Evolutionary conservation across 2,888 invertebrate species (phyloP).

Genomic region (Digitonthophagus gazella): DNA sequence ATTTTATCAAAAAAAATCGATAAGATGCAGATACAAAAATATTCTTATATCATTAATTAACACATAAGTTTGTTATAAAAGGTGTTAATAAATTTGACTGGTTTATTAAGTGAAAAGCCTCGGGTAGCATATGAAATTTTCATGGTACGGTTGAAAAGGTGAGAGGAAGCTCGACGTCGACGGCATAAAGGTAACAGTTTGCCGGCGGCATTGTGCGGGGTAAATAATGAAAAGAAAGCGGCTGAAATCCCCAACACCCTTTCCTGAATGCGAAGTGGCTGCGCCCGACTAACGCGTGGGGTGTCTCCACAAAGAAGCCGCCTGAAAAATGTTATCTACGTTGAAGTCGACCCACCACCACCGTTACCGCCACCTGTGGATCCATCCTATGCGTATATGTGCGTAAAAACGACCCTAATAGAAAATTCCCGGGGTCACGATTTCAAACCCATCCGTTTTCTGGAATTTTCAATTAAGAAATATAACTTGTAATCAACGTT

Average conservation of each 20-base stretch:
- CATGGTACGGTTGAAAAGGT: not conserved
- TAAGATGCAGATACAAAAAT: no score
- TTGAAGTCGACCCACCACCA: constrained; percentile 24
- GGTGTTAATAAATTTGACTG: not conserved
- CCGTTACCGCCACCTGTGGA: constrained; percentile 45
- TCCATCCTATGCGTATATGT: constrained; percentile 28
- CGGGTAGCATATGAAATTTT: not conserved
- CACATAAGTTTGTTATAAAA: no score
- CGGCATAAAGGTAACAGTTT: constrained; percentile 27
- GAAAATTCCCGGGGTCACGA: not conserved
- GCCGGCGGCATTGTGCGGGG: constrained; percentile 24
- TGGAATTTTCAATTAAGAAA: not conserved
- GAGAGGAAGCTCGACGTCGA: constrained; percentile 17
- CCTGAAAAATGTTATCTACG: constrained; percentile 49
- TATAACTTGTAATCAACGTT: not conserved
- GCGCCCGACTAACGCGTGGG: constrained; percentile 22
- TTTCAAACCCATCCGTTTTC: no score
- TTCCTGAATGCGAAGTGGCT: constrained; percentile 39
- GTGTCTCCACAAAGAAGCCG: constrained; percentile 42
- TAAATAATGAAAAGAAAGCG: constrained; percentile 29
- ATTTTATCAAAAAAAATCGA: no score
- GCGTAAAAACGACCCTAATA: constrained; percentile 4
- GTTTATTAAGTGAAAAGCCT: not conserved
- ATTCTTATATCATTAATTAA: no score
- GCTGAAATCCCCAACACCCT: constrained; percentile 32